Percentiles rank a stretch among this genome's conserved stretches.
phyloP scores from a whole-genome alignment of 2,797 vertebrate genomes.

The Muraenolepis orangiensis region DNA sequence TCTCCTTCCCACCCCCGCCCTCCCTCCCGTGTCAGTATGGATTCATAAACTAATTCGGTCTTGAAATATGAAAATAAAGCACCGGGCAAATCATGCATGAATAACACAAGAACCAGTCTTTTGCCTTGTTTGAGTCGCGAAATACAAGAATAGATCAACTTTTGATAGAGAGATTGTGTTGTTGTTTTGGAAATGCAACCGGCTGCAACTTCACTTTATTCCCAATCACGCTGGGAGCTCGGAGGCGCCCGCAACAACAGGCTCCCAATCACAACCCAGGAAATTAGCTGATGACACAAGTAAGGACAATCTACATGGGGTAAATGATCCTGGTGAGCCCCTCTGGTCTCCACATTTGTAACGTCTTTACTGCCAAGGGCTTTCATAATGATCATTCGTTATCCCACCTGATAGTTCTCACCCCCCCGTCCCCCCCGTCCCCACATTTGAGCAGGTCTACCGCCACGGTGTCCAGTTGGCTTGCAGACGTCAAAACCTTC shows the following conservation, averaged over 20 bases:
- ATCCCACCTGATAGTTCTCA: constrained; percentile 11
- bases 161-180: background rate
- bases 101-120: background rate
- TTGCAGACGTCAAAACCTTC: background rate
- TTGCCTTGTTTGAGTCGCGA: background rate
- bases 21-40: background rate
- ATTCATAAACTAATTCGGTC: background rate
- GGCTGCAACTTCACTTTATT: constrained; percentile 21
- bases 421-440: too few relatives aligned
- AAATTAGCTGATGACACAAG: constrained; percentile 48
- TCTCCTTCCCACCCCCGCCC: too few relatives aligned
- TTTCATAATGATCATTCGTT: constrained; percentile 45
- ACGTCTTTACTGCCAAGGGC: constrained; percentile 49
- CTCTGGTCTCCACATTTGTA: constrained; percentile 37
- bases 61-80: background rate
- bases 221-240: constrained; percentile 33
- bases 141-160: background rate
- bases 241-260: constrained; percentile 21
- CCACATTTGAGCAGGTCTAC: too few relatives aligned
- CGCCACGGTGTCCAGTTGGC: background rate
- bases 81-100: background rate
- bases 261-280: constrained; percentile 39
- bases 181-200: background rate
- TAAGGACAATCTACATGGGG: constrained; percentile 41
- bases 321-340: constrained; percentile 33